Evolutionary conservation across 2,888 invertebrate species (phyloP).

Genomic region (Hypsopygia costalis): DNA sequence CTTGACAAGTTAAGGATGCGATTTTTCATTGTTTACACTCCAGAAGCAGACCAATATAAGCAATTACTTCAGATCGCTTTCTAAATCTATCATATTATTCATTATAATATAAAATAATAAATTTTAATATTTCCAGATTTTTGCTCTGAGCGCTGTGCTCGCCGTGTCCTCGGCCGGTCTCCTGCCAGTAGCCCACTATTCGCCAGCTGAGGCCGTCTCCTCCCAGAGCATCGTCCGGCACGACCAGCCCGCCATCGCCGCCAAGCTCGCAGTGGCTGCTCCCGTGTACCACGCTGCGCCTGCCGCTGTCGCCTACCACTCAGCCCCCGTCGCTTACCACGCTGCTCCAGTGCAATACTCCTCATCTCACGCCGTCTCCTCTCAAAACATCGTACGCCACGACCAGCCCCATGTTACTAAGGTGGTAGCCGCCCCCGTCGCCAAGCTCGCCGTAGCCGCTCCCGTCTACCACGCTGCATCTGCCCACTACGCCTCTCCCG

Average conservation of each 20-base stretch:
- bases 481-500: constrained; percentile 28
- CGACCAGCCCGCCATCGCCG: constrained; percentile 23
- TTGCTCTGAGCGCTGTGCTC: constrained; percentile 56
- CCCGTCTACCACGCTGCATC: constrained; percentile 31
- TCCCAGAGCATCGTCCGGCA: constrained; percentile 57
- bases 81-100: too few species aligned
- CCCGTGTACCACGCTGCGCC: constrained; percentile 23
- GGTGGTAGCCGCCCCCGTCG: constrained; percentile 28
- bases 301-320: constrained; percentile 34
- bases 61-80: too few species aligned
- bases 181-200: constrained; percentile 52
- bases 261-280: constrained; percentile 24
- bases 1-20: too few species aligned
- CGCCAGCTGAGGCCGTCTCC: constrained; percentile 47
- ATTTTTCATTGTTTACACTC: too few species aligned
- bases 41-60: too few species aligned
- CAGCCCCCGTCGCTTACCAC: constrained; percentile 32
- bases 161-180: constrained; percentile 62
- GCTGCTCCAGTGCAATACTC: constrained; percentile 26
- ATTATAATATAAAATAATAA: too few species aligned
- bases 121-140: constrained; percentile 39
- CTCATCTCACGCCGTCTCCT: constrained; percentile 34
- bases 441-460: constrained; percentile 27
- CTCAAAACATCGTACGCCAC: constrained; percentile 59
- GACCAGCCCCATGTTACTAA: constrained; percentile 40